Evolutionary conservation across 2,113 vertebrate species (phyloP).

Genomic region (Brienomyrus brachyistius): DNA sequence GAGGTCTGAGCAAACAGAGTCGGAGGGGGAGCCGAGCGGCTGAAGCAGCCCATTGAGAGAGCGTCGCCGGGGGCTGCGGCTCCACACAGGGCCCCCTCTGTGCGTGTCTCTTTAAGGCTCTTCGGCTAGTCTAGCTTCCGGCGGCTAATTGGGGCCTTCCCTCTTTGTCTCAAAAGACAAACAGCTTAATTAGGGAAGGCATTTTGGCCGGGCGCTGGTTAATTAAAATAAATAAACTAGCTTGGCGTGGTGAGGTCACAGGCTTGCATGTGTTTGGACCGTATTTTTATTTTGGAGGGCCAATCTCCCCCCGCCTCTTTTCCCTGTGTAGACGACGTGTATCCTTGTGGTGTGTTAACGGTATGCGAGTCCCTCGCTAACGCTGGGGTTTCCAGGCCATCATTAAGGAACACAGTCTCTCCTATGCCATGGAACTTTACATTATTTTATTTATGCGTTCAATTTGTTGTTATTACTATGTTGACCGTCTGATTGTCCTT

Average conservation of each 20-base stretch:
- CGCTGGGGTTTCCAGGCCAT: neutral
- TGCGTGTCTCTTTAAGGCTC: neutral
- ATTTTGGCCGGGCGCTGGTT: constrained; percentile 34
- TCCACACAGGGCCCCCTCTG: constrained; percentile 15
- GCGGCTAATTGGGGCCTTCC: constrained; percentile 36
- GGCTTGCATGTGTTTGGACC: constrained; percentile 20
- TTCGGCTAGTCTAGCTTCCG: neutral
- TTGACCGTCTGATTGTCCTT: neutral
- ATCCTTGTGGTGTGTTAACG: neutral
- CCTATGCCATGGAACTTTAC: neutral
- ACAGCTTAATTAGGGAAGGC: constrained; percentile 46
- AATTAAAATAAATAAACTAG: constrained; percentile 60
- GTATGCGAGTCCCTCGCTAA: neutral
- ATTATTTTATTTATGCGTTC: neutral
- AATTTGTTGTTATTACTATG: neutral
- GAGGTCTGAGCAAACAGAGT: constrained; percentile 29
- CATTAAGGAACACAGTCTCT: neutral
- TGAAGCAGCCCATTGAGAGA: constrained; percentile 21
- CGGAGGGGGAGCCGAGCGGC: neutral
- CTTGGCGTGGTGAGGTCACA: constrained; percentile 35
- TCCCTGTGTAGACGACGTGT: neutral
- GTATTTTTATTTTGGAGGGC: neutral
- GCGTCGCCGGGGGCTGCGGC: constrained; percentile 9
- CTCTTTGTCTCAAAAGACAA: constrained; percentile 38
- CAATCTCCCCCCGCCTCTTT: neutral